Conservation (phyloP, 2,113 vertebrate species). For the Polypterus senegalus region DNA sequence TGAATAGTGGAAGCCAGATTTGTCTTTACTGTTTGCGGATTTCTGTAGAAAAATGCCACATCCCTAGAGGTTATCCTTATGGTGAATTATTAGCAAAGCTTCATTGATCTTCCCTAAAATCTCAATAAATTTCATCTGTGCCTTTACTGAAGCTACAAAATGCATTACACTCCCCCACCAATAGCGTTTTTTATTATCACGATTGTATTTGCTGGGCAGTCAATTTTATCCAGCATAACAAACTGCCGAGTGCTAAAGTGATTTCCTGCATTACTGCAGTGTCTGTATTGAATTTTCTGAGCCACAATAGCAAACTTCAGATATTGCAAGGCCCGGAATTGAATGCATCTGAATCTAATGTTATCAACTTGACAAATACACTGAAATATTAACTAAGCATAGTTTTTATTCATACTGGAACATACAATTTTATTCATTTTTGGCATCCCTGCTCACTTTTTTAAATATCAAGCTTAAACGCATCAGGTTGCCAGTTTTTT, state of each 20-base stretch:
- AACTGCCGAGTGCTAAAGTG: conserved; percentile 59
- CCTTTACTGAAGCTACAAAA: conserved; percentile 53
- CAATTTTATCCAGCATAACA: conserved; percentile 61
- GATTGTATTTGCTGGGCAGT: conserved; percentile 63
- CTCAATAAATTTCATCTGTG: conserved; percentile 61
- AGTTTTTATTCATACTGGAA: conserved; percentile 58
- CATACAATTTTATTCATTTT: conserved; percentile 24
- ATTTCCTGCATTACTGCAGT: conserved; percentile 62
- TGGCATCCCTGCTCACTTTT: too few relatives aligned
- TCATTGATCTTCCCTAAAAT: conserved; percentile 64
- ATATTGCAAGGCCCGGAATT: conserved; percentile 58
- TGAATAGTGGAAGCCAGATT: conserved; percentile 6
- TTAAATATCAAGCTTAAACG: too few relatives aligned
- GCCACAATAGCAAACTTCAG: conserved; percentile 57
- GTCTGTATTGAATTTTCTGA: conserved; percentile 62
- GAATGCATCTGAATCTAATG: conserved; percentile 52
- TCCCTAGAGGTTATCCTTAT: conserved; percentile 40
- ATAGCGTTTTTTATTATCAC: conserved; percentile 56
- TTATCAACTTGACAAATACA: conserved; percentile 60
- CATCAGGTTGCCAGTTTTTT: too few relatives aligned
- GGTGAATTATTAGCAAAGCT: conserved; percentile 54
- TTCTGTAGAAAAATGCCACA: conserved; percentile 57
- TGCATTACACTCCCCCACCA: conserved; percentile 52
- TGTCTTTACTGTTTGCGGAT: conserved; percentile 41
- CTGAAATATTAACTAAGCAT: conserved; percentile 58